Conservation (phyloP, 2,888 invertebrate species). For the Thymelicus lineola region DNA sequence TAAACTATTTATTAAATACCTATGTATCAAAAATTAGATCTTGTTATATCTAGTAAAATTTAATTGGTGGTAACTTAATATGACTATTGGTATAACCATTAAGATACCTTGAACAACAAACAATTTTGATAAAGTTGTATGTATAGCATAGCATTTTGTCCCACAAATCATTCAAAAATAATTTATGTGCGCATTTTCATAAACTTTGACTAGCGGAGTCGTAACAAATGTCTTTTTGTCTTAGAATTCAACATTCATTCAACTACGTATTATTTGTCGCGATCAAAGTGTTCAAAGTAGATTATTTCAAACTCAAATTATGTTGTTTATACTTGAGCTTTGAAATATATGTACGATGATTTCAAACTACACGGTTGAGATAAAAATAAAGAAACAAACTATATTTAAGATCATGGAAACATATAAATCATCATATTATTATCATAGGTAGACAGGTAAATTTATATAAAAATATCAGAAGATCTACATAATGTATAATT, state of each 20-base stretch:
- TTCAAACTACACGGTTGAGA: background rate
- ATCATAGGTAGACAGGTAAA: too few relatives aligned
- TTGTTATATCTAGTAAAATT: too few relatives aligned
- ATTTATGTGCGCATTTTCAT: conserved; percentile 15
- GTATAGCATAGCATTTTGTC: background rate
- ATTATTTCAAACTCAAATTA: conserved; percentile 14
- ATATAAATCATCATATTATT: too few relatives aligned
- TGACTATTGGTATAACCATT: too few relatives aligned
- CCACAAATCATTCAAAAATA: conserved; percentile 21
- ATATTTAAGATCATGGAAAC: too few relatives aligned
- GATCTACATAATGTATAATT: too few relatives aligned
- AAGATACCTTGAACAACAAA: background rate
- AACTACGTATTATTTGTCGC: conserved; percentile 3
- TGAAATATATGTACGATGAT: background rate
- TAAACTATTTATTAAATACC: too few relatives aligned
- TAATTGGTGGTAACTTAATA: too few relatives aligned
- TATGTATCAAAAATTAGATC: too few relatives aligned
- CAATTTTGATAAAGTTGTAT: background rate
- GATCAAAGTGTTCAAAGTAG: conserved; percentile 11
- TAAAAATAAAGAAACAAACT: background rate
- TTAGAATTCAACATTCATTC: conserved; percentile 6
- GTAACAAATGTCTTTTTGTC: conserved; percentile 31
- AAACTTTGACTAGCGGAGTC: conserved; percentile 20
- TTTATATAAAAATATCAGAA: too few relatives aligned
- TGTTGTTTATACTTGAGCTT: conserved; percentile 4